These are phyloP conservation scores for Lasioglossum leucozonium DNA, from an alignment of 2,888 invertebrate species.

Conservation along the genomic window DNA sequence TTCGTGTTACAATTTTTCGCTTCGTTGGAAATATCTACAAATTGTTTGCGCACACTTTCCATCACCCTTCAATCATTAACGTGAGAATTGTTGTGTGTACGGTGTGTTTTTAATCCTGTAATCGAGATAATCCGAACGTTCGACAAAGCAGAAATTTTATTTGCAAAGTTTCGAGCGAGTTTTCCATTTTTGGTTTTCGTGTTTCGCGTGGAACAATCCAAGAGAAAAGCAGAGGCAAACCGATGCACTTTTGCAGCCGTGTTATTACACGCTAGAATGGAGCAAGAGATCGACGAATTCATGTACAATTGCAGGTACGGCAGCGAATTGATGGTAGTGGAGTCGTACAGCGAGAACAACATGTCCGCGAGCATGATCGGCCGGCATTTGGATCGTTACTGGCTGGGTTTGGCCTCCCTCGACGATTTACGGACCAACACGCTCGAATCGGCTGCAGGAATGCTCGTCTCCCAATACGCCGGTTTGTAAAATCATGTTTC, in stretches of 20 bases:
- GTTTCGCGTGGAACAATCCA: neutral
- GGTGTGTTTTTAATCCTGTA: neutral
- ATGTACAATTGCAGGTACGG: slow-evolving; percentile 90
- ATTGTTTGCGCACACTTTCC: neutral
- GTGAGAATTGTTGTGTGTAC: neutral
- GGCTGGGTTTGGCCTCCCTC: slow-evolving; percentile 95
- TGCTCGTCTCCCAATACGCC: slow-evolving; percentile 95
- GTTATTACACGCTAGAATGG: slow-evolving; percentile 42
- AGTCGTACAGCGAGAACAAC: slow-evolving; percentile 96
- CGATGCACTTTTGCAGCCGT: neutral
- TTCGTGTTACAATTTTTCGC: neutral
- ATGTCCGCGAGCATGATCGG: slow-evolving; percentile 92
- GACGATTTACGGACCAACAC: slow-evolving; percentile 97
- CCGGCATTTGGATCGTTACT: slow-evolving; percentile 91
- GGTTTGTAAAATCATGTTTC: slow-evolving; percentile 85
- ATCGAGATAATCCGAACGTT: neutral
- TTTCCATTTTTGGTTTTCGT: too few species aligned
- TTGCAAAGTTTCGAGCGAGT: too few species aligned
- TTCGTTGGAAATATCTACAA: neutral
- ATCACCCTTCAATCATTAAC: neutral
- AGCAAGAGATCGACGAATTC: slow-evolving; percentile 32
- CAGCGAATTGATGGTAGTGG: slow-evolving; percentile 96
- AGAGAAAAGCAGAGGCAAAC: neutral
- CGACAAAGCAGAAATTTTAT: too few species aligned
- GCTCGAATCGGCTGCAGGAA: slow-evolving; percentile 96